Evolutionary conservation across 1,140 invertebrate genomes (phyloP), one percentile per base, ranked within the genome.

Genomic region (Melipona quadrifasciata): DNA sequence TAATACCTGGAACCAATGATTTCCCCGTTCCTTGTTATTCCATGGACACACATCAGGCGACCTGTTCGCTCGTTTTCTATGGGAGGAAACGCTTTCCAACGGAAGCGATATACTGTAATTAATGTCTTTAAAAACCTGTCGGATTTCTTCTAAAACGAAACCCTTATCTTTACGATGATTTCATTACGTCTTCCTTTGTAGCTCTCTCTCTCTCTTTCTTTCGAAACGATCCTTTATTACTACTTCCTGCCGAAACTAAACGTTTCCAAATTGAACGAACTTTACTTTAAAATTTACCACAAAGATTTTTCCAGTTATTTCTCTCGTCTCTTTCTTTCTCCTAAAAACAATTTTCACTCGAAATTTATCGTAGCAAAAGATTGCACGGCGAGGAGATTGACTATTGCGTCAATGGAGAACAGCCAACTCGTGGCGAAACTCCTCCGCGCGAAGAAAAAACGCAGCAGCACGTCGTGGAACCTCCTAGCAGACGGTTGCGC

Each of bases 81-180:
- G 81, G 81, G 27, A 58, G 81, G 81, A 77, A 83, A 83, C 74
- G 81, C 51, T 70, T 27, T 58, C 51, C 53, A 51, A 51, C 71
- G 80, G 58, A 86, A 68, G 64, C 31, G 55, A 78, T 83, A 77
- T 77, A 77, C 67, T 84, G 82, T 82, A 79, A 75, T 68, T 64
- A 64, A 34, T 70, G 81, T 61, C 76, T 78, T 82, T 84, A 80
- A 84, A 89, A 83, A 67, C 24, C 27, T 17, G 17, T 47, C n/a
- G 65, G 51, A 31, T 47, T 68, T n/a, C 47, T 77, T 19, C 17
- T 31, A 17, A 5, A 27, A 65, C 17, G 51, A 12, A 17, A 47
- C 31, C 31, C 61, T 82, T 82, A 16, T 17, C 24, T 82, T 82
- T 55, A 47, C 21, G 17, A 27, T 21, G 21, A 10, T 76, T 76